Evolutionary conservation across 2,797 vertebrate species (phyloP), one percentile per base, ranked within the genome.

Genomic region (Gymnodraco acuticeps): DNA sequence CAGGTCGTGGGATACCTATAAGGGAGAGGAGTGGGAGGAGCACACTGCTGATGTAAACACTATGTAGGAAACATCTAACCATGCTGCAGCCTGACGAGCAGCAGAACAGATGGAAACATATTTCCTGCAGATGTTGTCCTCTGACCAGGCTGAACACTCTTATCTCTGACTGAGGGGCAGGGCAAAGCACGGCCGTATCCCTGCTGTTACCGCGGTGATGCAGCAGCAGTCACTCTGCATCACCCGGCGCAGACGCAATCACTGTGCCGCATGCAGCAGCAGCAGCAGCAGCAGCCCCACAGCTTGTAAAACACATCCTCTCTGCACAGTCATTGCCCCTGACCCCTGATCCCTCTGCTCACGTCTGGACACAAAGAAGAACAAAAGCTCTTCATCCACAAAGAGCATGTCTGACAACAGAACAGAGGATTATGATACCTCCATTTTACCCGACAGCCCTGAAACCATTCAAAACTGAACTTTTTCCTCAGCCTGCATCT

Each of bases 261-360:
- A 65, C 9, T 0, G 80, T 93, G 90, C 90, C 87, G 91, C 93
- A 94, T 92, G 85, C 89, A 78, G 90, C 90, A 91, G 78, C 82
- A 78, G 64, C 23, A 27, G 23, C 23, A 27, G 23, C 23, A 23
- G 23, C 23, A 23, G 23, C 46, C 52, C 58, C 38, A 43, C 75
- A 76, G 80, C 59, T 81, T 53, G 16, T 76, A 53, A 83, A 90
- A 81, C 55, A 64, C 77, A 60, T 10, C 68, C 0, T 56, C 76
- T 76, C 84, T 77, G 73, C 86, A 85, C 56, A 71, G 72, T 46
- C 4, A 2, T 33, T 41, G 9, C 64, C 74, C 54, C 75, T n/a
- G 65, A 70, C 72, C 73, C 58, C 27, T 8, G 23, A 3, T 42
- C 62, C 27, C 77, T 17, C 20, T 23, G 17, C 60, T 74, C 69